Evolutionary conservation across 2,113 vertebrate species (phyloP), one percentile per base, ranked within the genome.

Genomic region (Sturnus vulgaris): DNA sequence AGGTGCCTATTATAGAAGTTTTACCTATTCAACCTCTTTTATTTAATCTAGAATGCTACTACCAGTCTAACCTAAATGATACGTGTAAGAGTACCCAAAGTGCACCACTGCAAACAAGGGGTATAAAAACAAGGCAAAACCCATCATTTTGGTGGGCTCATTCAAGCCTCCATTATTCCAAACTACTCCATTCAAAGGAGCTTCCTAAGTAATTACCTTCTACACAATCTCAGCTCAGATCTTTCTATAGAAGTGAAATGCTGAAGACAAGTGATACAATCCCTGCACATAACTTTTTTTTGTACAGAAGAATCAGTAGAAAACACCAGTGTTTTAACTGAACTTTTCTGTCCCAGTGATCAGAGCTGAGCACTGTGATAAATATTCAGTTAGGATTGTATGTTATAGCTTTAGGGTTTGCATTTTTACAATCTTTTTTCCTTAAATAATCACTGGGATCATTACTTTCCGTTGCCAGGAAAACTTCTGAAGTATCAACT

Each of bases 381-480:
- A 47, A 44, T 1, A 2, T 8, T 30, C 9, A 75, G 27, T 23
- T 49, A 57, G 8, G 5, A 77, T 0, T 50, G 1, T 3, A 42
- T 4, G 4, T 28, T 68, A 64, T 0, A 63, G 11, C 13, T 70
- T 61, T 27, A 4, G 1, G 3, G 5, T 15, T 47, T 49, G 6
- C 8, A 5, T 15, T 30, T 64, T 8, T 1, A 3, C 7, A 1
- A 15, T 8, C 52, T 52, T 47, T 47, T 47, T 47, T 24, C 50
- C 46, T 31, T 21, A 7, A 83, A 56, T 24, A 52, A 10, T 68
- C 25, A 42, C 7, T 30, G 40, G 12, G 9, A 65, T 39, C 6
- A 47, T 33, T 47, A 28, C 20, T 69, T 81, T 28, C 28, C 69
- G 4, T 12, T 65, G 22, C 37, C 46, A 69, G 23, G 25, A 87